Evolutionary conservation across 1,140 invertebrate species (phyloP).

Genomic region (Drusus annulatus): DNA sequence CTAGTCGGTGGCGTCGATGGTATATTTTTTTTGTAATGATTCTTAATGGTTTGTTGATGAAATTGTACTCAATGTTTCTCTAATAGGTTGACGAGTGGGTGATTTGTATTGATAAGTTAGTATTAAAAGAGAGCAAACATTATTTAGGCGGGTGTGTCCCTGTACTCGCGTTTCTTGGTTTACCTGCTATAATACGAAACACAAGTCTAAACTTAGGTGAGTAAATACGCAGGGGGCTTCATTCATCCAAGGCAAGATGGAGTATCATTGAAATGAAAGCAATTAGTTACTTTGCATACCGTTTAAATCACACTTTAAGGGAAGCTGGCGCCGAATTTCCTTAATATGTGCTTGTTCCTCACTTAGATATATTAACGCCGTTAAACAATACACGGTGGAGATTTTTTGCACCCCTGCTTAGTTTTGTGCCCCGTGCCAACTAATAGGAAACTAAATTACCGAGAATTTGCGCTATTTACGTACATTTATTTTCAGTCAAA

Average conservation of each 20-base stretch:
- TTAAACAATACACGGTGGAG: conserved; percentile 20
- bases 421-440: background rate
- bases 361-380: conserved; percentile 27
- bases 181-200: too few relatives aligned
- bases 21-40: too few relatives aligned
- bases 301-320: conserved; percentile 28
- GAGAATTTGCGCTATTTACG: conserved; percentile 48
- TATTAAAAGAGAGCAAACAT: too few relatives aligned
- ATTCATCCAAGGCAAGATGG: background rate
- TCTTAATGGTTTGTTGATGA: too few relatives aligned
- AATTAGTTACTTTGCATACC: conserved; percentile 25
- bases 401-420: conserved; percentile 27
- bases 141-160: too few relatives aligned
- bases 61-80: too few relatives aligned
- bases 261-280: conserved; percentile 28
- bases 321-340: background rate
- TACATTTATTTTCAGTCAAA: conserved; percentile 3
- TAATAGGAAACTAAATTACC: conserved; percentile 50
- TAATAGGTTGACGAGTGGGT: too few relatives aligned
- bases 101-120: too few relatives aligned
- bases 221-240: too few relatives aligned
- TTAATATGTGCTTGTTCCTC: conserved; percentile 20
- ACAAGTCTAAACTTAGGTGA: too few relatives aligned
- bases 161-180: too few relatives aligned
- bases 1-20: too few relatives aligned